These are phyloP conservation scores for Alligator mississippiensis DNA, from an alignment of 2,113 vertebrate genomes.

Conservation along the genomic window DNA sequence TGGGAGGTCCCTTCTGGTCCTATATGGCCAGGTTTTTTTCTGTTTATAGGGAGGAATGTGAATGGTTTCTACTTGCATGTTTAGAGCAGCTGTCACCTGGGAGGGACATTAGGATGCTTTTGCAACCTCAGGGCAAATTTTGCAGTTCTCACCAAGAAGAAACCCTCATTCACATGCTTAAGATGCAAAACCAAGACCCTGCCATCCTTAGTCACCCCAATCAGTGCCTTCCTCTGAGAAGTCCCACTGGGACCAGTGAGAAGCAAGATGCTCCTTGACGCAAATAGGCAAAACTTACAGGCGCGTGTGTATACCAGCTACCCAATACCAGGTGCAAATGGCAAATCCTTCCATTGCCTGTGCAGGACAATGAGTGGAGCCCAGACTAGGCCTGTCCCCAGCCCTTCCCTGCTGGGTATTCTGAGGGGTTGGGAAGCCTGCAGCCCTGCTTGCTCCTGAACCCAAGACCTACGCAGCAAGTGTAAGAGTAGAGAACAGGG, in stretches of 20 bases:
- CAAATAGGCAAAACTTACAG: no score
- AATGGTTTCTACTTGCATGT: background rate
- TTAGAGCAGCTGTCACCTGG: background rate
- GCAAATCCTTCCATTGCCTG: no score
- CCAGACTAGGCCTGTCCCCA: background rate
- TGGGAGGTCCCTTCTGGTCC: no score
- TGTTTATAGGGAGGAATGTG: background rate
- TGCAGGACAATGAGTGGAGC: background rate
- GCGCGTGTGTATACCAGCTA: no score
- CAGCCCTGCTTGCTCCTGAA: background rate
- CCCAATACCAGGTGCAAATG: no score
- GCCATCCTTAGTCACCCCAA: background rate
- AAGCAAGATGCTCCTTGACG: background rate
- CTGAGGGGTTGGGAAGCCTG: background rate
- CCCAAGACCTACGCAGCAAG: background rate
- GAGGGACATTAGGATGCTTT: accelerated
- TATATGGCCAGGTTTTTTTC: no score
- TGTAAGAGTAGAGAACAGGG: background rate
- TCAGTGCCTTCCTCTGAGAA: background rate
- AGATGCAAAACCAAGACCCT: background rate
- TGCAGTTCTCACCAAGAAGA: background rate
- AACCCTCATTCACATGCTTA: background rate
- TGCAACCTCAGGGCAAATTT: background rate
- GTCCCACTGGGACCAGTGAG: background rate
- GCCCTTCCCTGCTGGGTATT: background rate